Conservation (phyloP, 1,140 invertebrate species). For the Maconellicoccus hirsutus region DNA sequence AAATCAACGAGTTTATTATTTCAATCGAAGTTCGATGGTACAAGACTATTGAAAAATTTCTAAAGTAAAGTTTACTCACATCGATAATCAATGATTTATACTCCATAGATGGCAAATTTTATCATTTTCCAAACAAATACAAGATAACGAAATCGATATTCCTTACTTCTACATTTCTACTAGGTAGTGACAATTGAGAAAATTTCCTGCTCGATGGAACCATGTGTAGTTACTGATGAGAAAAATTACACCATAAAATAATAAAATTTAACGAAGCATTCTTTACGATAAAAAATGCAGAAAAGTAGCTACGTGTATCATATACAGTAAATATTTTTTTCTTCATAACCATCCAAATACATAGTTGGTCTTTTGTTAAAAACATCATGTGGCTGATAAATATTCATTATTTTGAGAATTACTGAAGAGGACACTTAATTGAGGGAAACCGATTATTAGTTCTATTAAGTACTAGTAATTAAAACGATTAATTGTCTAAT, state of each 20-base stretch:
- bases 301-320: no score
- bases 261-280: no score
- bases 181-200: no score
- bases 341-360: neutral
- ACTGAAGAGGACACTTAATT: constrained; percentile 8
- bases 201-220: no score
- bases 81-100: constrained; percentile 5
- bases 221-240: no score
- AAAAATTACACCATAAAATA: no score
- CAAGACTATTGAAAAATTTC: neutral
- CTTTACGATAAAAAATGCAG: no score
- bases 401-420: constrained; percentile 8
- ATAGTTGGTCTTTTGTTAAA: neutral
- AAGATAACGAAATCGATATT: neutral
- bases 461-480: constrained; percentile 9
- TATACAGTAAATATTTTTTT: neutral
- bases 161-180: neutral
- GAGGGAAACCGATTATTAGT: constrained; percentile 3
- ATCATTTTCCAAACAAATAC: neutral
- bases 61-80: neutral
- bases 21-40: neutral
- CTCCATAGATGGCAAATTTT: neutral
- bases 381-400: neutral
- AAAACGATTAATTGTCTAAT: constrained; percentile 9
- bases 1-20: no score